Evolutionary conservation across 30 jellyfish, hydroid and myxozoan genomes (phyloP), one percentile per base, ranked within the genome.

Genomic region (Turritopsis rubra): DNA sequence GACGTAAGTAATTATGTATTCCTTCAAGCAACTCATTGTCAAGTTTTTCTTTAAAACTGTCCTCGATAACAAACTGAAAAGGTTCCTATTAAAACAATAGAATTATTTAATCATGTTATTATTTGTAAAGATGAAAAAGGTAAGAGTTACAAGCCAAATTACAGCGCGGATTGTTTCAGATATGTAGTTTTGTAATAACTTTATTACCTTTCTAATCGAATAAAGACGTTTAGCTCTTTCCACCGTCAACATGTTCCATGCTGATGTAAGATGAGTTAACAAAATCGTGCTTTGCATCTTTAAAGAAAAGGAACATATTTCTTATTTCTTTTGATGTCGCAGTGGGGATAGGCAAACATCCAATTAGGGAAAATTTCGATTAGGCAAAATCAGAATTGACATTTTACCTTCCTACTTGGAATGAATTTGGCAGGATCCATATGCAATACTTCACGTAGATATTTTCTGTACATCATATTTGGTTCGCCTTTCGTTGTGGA

Each of bases 281-380:
- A 89, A 81, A 29, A 87, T 65, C 0, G 65, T 80, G 75, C 89
- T 80, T 66, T 82, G 95, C 90, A 87, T 87, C 95, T 87, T 20
- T 1, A 31, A 79, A 21, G 71, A 60, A 18, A 75, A 29, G 9
- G 21, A 1, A 54, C n/a, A 23, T 8, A 68, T 23, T 68, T 68
- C 8, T 3, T 8, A 22, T 3, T 68, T 22, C 30, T 68, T 1
- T 68, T 5, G 30, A 5, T 1, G 28, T 22, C 16, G 16, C 5
- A 18, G 22, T 72, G 52, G 1, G 13, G 13, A 41, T 13, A 41
- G 13, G 13, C 60, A 41, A 41, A 41, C 60, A 41, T 3, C 5
- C 60, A 41, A 41, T 3, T 13, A 41, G 60, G 13, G 60, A 41
- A 41, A 3, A 41, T 41, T 41, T 41, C 60, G 60, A 41, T 41